phyloP scores from a whole-genome alignment of 1,140 invertebrate genomes.

The Neelides sp. region DNA sequence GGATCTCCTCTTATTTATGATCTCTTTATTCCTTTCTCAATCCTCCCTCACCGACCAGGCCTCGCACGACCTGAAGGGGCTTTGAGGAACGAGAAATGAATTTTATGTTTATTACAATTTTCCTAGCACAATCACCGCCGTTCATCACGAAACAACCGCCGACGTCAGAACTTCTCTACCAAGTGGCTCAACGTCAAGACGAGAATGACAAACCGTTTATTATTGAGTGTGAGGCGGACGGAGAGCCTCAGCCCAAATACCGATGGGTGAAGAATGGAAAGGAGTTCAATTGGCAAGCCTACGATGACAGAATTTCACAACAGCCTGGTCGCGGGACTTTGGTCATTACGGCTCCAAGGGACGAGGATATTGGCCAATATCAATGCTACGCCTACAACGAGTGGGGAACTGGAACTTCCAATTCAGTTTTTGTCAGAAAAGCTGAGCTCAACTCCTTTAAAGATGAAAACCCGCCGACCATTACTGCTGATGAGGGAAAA shows the following conservation, averaged over 20 bases:
- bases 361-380: conserved; percentile 68
- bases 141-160: conserved; percentile 81
- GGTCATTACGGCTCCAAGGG: conserved; percentile 69
- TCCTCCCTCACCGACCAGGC: too few relatives aligned
- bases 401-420: conserved; percentile 84
- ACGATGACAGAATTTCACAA: conserved; percentile 84
- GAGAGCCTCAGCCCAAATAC: conserved; percentile 80
- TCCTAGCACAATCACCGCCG: conserved; percentile 60
- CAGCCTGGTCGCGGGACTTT: conserved; percentile 82
- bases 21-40: too few relatives aligned
- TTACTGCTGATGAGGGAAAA: conserved; percentile 66
- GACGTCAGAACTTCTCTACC: conserved; percentile 76
- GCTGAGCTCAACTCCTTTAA: conserved; percentile 86
- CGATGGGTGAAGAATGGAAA: conserved; percentile 93
- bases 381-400: conserved; percentile 94
- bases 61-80: too few relatives aligned
- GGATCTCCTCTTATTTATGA: too few relatives aligned
- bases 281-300: conserved; percentile 64
- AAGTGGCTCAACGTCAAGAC: conserved; percentile 61
- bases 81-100: too few relatives aligned
- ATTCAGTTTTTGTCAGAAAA: conserved; percentile 87
- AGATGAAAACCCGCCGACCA: conserved; percentile 49
- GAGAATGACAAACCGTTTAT: conserved; percentile 88
- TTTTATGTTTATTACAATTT: conserved; percentile 9
- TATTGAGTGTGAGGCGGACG: conserved; percentile 87